Percentiles rank a stretch among this genome's conserved stretches.
Conservation (phyloP, 1,140 invertebrate genomes). For the Muscidifurax raptorellus region DNA sequence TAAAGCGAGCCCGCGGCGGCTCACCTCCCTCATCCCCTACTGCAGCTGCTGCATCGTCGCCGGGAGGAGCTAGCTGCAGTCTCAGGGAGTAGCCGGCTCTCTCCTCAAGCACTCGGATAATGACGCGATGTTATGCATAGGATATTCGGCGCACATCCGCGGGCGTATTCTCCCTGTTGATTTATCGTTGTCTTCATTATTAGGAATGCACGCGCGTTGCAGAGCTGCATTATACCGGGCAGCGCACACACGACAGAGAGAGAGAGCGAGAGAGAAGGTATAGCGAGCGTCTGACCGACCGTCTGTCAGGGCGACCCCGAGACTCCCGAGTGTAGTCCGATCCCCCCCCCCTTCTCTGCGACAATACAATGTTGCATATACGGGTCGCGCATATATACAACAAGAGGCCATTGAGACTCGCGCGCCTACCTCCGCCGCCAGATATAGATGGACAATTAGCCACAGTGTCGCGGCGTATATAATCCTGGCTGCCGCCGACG, state of each 20-base stretch:
- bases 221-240: conserved; percentile 70
- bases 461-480: conserved; percentile 65
- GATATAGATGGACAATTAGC: conserved; percentile 75
- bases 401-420: conserved; percentile 73
- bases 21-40: conserved; percentile 52
- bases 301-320: conserved; percentile 62
- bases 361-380: conserved; percentile 70
- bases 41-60: conserved; percentile 53
- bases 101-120: conserved; percentile 63
- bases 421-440: conserved; percentile 65
- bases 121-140: conserved; percentile 75
- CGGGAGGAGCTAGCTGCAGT: conserved; percentile 50
- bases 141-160: conserved; percentile 75
- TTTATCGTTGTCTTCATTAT: conserved; percentile 77
- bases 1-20: conserved; percentile 52
- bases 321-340: background rate
- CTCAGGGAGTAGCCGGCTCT: conserved; percentile 35
- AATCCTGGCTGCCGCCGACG: conserved; percentile 50
- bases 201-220: conserved; percentile 73
- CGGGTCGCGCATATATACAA: conserved; percentile 57
- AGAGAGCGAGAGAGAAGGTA: background rate
- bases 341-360: conserved; percentile 45
- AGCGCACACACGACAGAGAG: conserved; percentile 43
- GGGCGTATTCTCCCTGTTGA: conserved; percentile 75
- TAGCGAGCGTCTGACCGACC: conserved; percentile 54